Percentiles rank a stretch among this genome's conserved stretches.
These are phyloP conservation scores for Dendrolimus pini DNA, from an alignment of 2,888 invertebrate species.

Conservation along the genomic window DNA sequence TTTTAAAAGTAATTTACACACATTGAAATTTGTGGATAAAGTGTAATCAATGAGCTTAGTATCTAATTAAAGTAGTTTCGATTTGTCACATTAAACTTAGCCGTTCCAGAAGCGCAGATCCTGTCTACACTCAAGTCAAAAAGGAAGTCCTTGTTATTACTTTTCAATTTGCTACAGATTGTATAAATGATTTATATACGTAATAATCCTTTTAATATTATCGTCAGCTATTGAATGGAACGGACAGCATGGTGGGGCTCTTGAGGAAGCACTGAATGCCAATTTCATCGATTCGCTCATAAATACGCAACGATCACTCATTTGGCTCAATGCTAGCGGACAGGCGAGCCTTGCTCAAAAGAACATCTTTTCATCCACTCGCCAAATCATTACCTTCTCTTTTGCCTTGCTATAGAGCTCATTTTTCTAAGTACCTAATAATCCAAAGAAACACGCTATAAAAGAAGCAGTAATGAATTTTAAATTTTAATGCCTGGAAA, in stretches of 20 bases:
- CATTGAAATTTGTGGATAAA: no score
- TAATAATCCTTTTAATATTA: no score
- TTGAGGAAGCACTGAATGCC: conserved; percentile 5
- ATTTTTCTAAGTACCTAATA: not conserved
- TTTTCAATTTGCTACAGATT: no score
- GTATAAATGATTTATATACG: no score
- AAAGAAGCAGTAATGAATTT: not conserved
- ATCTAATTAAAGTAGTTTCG: no score
- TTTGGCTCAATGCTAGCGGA: conserved; percentile 8
- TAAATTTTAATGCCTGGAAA: not conserved
- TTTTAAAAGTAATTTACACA: no score
- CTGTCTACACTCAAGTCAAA: no score
- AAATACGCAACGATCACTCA: conserved; percentile 21
- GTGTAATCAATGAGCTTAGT: no score
- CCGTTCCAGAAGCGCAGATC: no score
- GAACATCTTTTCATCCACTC: not conserved
- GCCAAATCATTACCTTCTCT: not conserved
- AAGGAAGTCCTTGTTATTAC: no score
- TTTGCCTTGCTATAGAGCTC: not conserved
- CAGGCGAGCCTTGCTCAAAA: conserved; percentile 1
- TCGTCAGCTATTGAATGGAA: not conserved
- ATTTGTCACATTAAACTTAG: no score
- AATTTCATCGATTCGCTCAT: conserved; percentile 17
- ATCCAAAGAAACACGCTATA: not conserved
- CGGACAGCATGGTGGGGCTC: not conserved